Base-by-base conservation (phyloP, 2,113 vertebrate species). In the Cygnus buccinator region DNA sequence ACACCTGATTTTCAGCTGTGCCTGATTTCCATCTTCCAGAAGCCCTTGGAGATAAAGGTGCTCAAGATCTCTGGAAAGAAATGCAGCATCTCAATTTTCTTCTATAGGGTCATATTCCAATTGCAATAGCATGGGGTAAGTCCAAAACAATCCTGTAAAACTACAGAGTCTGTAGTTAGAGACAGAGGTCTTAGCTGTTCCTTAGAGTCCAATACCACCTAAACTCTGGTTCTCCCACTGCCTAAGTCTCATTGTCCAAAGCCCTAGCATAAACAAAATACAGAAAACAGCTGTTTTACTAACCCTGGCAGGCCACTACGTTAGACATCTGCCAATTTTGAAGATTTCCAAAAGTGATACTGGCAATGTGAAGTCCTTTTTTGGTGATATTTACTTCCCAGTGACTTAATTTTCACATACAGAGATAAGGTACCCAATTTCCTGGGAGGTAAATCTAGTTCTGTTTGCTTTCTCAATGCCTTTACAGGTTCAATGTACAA, bases 321-420 rank as follows among this genome's bases (percentile, higher is more conserved):
- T 18, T 79, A 68, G 71, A 33, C 31, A 55, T 50, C 12, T 62
- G 29, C 13, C 0, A 0, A 12, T 35, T 73, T 50, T 83, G 62
- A 11, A 0, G 0, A 13, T 50, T 91, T 29, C 50, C 76, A n/a
- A 71, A 58, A 31, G 33, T 77, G 33, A 4, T 73, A 41, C 17
- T 70, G n/a, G 44, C 31, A 87, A 67, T 2, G 1, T 31, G 31
- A 23, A 4, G n/a, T 15, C 44, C 12, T 83, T 83, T 46, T 96
- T 75, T 57, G 10, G 26, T 54, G 39, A 39, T 16, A 44, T 59
- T 74, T 89, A 41, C 18, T 58, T 72, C 35, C 25, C 52, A 12
- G 31, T 35, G 37, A 35, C 15, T 58, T 52, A 33, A 23, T 85
- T 93, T 94, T 76, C 16, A 59, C 39, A 35, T 41, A 15, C 1